Percentiles rank a stretch among this genome's conserved stretches.
Evolutionary conservation across 1,140 invertebrate species (phyloP).

Genomic region (Cherax destructor): DNA sequence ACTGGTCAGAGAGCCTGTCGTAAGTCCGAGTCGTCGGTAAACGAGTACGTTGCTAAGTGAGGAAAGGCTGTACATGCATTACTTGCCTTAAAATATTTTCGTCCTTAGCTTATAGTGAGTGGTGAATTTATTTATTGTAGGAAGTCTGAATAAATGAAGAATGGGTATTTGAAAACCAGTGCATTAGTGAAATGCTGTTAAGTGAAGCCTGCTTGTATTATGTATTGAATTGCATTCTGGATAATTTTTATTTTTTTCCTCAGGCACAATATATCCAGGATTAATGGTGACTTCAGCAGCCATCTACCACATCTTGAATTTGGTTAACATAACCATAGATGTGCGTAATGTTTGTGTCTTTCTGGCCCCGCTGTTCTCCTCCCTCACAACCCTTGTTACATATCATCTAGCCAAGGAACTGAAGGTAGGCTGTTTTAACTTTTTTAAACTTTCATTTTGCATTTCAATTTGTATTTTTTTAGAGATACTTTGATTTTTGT

Average conservation of each 20-base stretch:
- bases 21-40: no score
- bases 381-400: constrained; percentile 95
- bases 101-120: no score
- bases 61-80: no score
- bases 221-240: constrained; percentile 23
- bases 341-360: constrained; percentile 99
- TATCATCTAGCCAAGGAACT: constrained; percentile 97
- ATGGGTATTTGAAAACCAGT: no score
- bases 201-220: not conserved
- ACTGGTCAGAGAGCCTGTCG: no score
- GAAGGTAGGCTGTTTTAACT: constrained; percentile 43
- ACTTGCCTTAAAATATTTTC: no score
- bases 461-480: no score
- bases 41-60: no score
- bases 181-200: not conserved
- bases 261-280: constrained; percentile 97
- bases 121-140: no score
- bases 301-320: constrained; percentile 91
- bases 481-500: no score
- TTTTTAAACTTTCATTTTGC: no score
- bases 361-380: constrained; percentile 97
- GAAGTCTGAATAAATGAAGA: no score
- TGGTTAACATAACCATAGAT: constrained; percentile 95
- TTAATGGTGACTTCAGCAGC: constrained; percentile 98
- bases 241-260: constrained; percentile 72